A percentile compares a stretch with the other conserved stretches of the same genome.
These are phyloP conservation scores for Lepidochitona cinerea DNA, from an alignment of 2,888 invertebrate genomes.

Conservation along the genomic window DNA sequence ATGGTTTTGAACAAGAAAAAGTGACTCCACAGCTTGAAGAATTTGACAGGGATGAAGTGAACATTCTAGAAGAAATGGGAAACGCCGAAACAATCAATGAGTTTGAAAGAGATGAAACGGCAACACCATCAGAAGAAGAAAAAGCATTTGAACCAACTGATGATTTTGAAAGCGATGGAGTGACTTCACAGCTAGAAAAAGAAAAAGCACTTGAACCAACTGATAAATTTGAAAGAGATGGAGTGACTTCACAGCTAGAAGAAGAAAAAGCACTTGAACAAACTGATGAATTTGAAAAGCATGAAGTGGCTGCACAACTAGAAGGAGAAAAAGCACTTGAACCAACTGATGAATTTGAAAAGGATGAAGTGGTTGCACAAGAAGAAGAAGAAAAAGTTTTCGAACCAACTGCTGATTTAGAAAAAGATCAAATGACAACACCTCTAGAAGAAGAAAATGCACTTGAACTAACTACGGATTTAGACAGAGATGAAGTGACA, in stretches of 20 bases:
- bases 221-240: not conserved
- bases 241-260: not conserved
- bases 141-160: not conserved
- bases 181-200: not conserved
- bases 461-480: no score
- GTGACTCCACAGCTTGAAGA: not conserved
- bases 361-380: not conserved
- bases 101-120: not conserved
- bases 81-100: no score
- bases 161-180: not conserved
- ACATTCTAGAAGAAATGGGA: not conserved
- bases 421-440: no score
- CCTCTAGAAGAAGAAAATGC: no score
- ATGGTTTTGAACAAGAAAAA: not conserved
- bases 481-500: no score
- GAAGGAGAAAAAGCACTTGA: not conserved
- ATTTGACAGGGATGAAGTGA: not conserved
- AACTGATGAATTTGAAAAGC: not conserved
- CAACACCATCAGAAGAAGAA: not conserved
- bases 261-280: slow-evolving; percentile 65
- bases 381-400: not conserved
- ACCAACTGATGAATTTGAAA: not conserved
- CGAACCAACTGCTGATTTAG: no score
- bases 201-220: not conserved
- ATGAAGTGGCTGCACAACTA: not conserved